phyloP scores from a whole-genome alignment of 2,888 invertebrate genomes.

The Calliphora vomitoria region DNA sequence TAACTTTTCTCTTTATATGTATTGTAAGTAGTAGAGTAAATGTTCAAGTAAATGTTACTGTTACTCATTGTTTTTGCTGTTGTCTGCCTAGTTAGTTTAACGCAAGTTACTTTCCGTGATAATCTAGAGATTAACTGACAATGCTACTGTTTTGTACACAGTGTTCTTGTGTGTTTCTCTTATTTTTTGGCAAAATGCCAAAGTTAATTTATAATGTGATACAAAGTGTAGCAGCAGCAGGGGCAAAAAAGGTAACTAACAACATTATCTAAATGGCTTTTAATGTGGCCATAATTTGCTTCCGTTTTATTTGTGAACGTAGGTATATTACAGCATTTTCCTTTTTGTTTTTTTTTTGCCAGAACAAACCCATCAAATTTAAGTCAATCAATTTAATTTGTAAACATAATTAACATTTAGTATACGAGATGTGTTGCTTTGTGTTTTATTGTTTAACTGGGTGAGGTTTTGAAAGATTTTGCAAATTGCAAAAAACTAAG shows the following conservation, averaged over 20 bases:
- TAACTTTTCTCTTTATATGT: neutral
- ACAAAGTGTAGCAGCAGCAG: neutral
- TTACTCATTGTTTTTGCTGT: constrained; percentile 6
- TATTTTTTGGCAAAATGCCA: constrained; percentile 65
- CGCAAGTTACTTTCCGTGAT: constrained; percentile 34
- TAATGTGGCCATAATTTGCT: constrained; percentile 65
- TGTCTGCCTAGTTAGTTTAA: constrained; percentile 23
- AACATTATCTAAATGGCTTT: constrained; percentile 59
- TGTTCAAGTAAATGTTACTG: no score
- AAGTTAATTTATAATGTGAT: constrained; percentile 56
- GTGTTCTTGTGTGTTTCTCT: constrained; percentile 16
- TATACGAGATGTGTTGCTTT: constrained; percentile 3
- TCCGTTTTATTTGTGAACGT: constrained; percentile 49
- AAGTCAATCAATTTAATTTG: constrained; percentile 60
- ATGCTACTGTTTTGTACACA: neutral
- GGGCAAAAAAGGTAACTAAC: constrained; percentile 22
- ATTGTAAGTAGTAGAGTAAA: no score
- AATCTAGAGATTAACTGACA: constrained; percentile 29
- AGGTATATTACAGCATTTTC: no score
- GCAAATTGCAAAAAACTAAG: neutral
- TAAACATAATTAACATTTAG: constrained; percentile 42
- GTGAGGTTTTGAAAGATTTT: neutral
- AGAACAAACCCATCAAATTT: constrained; percentile 24
- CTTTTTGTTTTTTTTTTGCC: neutral
- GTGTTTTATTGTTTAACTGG: neutral